Evolutionary conservation across 2,113 vertebrate genomes (phyloP).

Genomic region (Coptodon rendalli): DNA sequence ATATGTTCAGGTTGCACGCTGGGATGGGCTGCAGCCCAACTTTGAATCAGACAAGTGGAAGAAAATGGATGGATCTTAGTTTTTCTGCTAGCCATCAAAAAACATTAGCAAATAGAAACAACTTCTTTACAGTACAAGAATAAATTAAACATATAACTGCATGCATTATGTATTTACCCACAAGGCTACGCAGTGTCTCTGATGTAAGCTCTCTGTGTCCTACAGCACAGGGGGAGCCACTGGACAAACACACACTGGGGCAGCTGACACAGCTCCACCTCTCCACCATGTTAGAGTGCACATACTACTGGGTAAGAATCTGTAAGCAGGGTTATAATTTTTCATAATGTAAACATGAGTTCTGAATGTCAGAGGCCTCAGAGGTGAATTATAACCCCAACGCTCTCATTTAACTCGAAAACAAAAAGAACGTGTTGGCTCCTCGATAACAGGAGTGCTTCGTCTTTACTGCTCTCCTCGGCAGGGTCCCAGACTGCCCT

Average conservation of each 20-base stretch:
- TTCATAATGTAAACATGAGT: not conserved
- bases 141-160: not conserved
- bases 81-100: not conserved
- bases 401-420: not conserved
- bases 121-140: not conserved
- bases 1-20: no score
- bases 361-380: not conserved
- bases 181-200: not conserved
- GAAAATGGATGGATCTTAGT: not conserved
- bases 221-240: not conserved
- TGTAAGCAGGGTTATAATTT: not conserved
- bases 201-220: not conserved
- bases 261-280: slow-evolving; percentile 33
- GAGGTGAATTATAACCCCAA: not conserved
- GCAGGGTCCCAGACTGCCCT: slow-evolving; percentile 24
- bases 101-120: not conserved
- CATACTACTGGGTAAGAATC: slow-evolving; percentile 7
- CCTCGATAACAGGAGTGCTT: not conserved
- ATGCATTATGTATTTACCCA: not conserved
- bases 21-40: not conserved
- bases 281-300: slow-evolving; percentile 2
- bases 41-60: not conserved
- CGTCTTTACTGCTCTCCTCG: not conserved
- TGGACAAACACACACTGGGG: not conserved
- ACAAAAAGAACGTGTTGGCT: not conserved